These are phyloP conservation scores for Actenoides hombroni DNA, from an alignment of 2,113 vertebrate genomes.

Conservation along the genomic window DNA sequence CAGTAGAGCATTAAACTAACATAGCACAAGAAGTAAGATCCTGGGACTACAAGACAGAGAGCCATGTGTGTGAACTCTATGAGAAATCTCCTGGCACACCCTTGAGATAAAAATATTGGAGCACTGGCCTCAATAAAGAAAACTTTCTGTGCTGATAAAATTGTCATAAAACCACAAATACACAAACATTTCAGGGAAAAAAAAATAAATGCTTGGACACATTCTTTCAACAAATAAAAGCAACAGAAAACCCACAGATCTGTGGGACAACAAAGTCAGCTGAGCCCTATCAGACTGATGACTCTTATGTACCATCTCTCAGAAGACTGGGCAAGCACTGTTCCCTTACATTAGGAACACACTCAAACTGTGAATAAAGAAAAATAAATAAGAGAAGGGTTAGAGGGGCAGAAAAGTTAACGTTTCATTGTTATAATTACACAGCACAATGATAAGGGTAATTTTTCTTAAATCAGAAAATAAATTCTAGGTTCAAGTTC, in stretches of 20 bases:
- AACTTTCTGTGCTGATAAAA: background rate
- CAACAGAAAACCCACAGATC: background rate
- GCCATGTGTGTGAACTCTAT: background rate
- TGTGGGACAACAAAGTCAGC: background rate
- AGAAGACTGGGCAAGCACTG: background rate
- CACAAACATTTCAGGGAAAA: background rate
- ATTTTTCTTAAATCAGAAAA: constrained; percentile 63
- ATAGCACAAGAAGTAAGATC: background rate
- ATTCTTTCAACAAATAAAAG: background rate
- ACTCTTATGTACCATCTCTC: background rate
- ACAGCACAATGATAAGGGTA: background rate
- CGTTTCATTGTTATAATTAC: constrained; percentile 43
- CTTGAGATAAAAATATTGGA: background rate
- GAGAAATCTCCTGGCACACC: background rate
- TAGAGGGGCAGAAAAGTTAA: constrained; percentile 16
- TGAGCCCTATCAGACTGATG: background rate
- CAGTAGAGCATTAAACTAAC: background rate
- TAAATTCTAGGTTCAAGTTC: constrained; percentile 38
- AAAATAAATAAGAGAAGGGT: constrained; percentile 10
- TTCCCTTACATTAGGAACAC: background rate
- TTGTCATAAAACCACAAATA: background rate
- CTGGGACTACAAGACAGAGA: background rate
- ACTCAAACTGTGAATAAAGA: background rate
- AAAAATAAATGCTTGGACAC: background rate
- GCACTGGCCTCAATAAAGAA: background rate